Evolutionary conservation across 2,888 invertebrate species (phyloP).

Genomic region (Nemurella pictetii): DNA sequence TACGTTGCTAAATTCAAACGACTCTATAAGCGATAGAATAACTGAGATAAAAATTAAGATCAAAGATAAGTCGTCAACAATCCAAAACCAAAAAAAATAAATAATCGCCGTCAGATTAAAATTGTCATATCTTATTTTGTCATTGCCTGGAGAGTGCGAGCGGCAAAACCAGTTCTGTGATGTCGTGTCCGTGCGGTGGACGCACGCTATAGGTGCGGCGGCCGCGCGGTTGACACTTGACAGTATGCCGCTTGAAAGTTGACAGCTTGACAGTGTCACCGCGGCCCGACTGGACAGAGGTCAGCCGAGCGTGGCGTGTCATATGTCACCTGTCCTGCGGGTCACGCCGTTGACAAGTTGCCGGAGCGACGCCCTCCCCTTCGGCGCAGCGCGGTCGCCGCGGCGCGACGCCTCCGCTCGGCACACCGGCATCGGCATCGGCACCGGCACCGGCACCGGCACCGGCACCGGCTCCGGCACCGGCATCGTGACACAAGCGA

Average conservation of each 20-base stretch:
- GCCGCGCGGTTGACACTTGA: background rate
- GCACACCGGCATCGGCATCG: background rate
- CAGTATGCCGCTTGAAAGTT: no score
- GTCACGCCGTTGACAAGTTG: background rate
- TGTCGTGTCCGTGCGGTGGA: background rate
- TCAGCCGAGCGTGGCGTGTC: slow-evolving; percentile 8
- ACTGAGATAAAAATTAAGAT: background rate
- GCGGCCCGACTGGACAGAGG: background rate
- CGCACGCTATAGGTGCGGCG: background rate
- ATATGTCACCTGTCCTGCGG: background rate
- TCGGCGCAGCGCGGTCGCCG: no score
- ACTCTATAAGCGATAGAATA: background rate
- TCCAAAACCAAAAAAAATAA: background rate
- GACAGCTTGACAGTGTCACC: background rate
- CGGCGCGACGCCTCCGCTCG: background rate
- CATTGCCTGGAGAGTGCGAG: background rate
- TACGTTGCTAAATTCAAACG: background rate
- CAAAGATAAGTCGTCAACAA: background rate
- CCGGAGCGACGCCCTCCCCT: slow-evolving; percentile 2
- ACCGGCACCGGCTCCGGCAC: no score
- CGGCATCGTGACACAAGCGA: no score
- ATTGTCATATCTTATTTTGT: background rate
- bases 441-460: background rate
- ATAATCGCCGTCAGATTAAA: background rate
- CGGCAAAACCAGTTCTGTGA: background rate